Percentiles rank a stretch among this genome's conserved stretches.
Evolutionary conservation across 2,888 invertebrate genomes (phyloP).

Genomic region (Lordiphosa fenestrarum): DNA sequence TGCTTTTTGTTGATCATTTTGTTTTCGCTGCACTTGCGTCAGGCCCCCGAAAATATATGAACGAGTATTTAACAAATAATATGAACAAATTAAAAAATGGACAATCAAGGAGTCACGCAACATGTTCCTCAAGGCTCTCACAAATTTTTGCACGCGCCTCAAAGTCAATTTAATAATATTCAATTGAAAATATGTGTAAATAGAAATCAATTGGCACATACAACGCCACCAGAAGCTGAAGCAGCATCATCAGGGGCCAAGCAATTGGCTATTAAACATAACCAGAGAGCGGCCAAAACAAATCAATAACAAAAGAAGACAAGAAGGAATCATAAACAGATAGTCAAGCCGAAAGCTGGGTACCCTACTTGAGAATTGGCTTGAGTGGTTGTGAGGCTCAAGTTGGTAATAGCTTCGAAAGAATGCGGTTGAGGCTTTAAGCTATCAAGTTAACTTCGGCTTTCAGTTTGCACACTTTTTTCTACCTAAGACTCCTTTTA

Average conservation of each 20-base stretch:
- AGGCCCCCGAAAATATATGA: slow-evolving; percentile 26
- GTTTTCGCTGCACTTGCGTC: slow-evolving; percentile 28
- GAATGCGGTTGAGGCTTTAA: no score
- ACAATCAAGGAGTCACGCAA: slow-evolving; percentile 5
- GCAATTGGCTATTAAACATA: slow-evolving; percentile 53
- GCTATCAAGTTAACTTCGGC: no score
- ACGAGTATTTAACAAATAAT: background rate
- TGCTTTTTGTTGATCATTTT: slow-evolving; percentile 19
- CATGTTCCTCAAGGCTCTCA: no score
- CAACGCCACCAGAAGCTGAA: slow-evolving; percentile 13
- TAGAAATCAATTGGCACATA: slow-evolving; percentile 64
- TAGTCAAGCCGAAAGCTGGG: background rate
- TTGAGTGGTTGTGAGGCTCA: no score
- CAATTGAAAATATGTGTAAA: slow-evolving; percentile 70
- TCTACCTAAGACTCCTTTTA: no score
- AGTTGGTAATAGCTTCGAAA: no score
- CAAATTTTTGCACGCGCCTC: slow-evolving; percentile 61
- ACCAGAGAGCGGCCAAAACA: slow-evolving; percentile 51
- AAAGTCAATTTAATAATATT: slow-evolving; percentile 70
- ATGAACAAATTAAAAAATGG: slow-evolving; percentile 7
- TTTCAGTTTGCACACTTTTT: no score
- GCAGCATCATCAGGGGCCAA: slow-evolving; percentile 31
- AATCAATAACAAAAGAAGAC: slow-evolving; percentile 57
- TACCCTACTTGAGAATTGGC: no score
- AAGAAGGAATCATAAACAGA: slow-evolving; percentile 11